Conservation (phyloP, 2,113 vertebrate species). For the Mystacornis crossleyi region DNA sequence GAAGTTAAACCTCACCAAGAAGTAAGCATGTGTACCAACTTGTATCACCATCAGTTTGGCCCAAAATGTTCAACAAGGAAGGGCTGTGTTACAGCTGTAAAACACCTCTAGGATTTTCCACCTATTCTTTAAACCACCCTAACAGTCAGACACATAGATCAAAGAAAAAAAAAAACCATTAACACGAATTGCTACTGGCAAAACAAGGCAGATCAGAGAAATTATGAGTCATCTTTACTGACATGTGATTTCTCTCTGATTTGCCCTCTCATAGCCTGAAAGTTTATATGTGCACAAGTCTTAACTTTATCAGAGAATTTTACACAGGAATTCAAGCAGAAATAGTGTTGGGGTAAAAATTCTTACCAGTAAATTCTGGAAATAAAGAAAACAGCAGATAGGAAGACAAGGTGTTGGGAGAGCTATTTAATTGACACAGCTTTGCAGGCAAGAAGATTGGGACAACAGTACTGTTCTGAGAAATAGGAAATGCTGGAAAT, state of each 20-base stretch:
- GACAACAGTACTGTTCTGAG: neutral
- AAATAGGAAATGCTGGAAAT: neutral
- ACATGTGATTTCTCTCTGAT: neutral
- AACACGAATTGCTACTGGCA: neutral
- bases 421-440: neutral
- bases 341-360: neutral
- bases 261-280: neutral
- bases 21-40: neutral
- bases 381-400: neutral
- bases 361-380: neutral
- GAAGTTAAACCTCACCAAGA: neutral
- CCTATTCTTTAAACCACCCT: neutral
- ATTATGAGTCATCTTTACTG: neutral
- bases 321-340: neutral
- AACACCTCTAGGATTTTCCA: neutral
- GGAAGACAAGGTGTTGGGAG: neutral
- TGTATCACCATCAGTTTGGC: neutral
- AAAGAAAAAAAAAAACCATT: conserved; percentile 27
- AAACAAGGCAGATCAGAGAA: conserved; percentile 34
- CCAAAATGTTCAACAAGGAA: neutral
- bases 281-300: neutral
- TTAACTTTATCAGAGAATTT: neutral
- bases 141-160: neutral
- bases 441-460: neutral
- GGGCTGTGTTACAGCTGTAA: neutral